Conservation (phyloP, 2,113 vertebrate species). For the Forbesichthys papilliferus region DNA sequence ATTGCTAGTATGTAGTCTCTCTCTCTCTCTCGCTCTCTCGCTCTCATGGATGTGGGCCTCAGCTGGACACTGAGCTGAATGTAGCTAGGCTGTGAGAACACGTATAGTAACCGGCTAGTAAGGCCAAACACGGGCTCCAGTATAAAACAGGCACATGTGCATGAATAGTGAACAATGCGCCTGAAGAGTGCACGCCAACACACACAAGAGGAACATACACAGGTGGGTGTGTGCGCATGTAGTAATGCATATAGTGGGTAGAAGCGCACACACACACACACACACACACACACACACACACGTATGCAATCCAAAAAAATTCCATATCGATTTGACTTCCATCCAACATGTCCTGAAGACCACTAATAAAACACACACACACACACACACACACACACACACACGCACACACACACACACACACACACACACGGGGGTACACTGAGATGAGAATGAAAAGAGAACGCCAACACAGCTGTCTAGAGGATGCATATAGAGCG, state of each 20-base stretch:
- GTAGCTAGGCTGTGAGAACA: conserved; percentile 29
- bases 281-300: conserved; percentile 6
- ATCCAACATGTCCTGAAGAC: not conserved
- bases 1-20: not conserved
- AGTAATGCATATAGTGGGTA: not conserved
- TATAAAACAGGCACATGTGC: no score
- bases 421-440: conserved; percentile 1
- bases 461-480: not conserved
- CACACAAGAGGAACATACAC: conserved; percentile 4
- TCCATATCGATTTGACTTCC: conserved; percentile 8
- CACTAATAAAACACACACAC: not conserved
- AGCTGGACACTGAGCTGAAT: conserved; percentile 38
- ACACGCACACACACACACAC: not conserved
- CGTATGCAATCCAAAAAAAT: conserved; percentile 16
- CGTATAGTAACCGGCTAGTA: no score
- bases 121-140: no score
- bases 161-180: no score
- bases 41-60: not conserved
- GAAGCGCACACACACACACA: not conserved
- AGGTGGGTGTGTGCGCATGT: not conserved
- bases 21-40: not conserved
- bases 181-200: no score
- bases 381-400: conserved; percentile 2
- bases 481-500: conserved; percentile 17
- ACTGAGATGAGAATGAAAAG: not conserved